Percentiles rank a stretch among this genome's conserved stretches.
These are phyloP conservation scores for Cerastis rubricosa DNA, from an alignment of 2,888 invertebrate genomes.

Conservation along the genomic window DNA sequence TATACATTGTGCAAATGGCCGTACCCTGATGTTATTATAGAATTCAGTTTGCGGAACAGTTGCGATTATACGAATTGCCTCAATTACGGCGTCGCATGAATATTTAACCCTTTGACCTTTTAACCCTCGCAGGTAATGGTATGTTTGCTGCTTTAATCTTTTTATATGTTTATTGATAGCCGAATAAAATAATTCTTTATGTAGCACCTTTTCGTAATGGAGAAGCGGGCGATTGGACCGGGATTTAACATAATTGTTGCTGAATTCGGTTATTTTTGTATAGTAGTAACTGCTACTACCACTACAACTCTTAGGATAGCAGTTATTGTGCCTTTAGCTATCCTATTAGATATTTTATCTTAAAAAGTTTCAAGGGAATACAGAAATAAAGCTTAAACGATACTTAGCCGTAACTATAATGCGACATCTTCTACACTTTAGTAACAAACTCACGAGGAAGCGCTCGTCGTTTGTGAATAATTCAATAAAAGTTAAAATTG, in stretches of 20 bases:
- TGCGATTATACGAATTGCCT: constrained; percentile 74
- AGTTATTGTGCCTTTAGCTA: background rate
- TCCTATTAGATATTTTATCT: background rate
- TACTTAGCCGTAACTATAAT: constrained; percentile 48
- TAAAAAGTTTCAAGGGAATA: constrained; percentile 6
- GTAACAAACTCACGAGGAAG: constrained; percentile 28
- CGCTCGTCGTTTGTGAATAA: constrained; percentile 69
- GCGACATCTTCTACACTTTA: constrained; percentile 18
- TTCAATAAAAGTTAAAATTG: constrained; percentile 78
- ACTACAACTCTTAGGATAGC: too few species aligned
- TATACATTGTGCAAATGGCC: constrained; percentile 53
- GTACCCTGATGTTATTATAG: constrained; percentile 63
- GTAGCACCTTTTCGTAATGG: constrained; percentile 24
- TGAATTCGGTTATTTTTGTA: background rate
- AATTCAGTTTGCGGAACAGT: constrained; percentile 67
- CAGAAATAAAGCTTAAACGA: constrained; percentile 27
- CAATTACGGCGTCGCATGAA: constrained; percentile 72
- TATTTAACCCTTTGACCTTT: constrained; percentile 70
- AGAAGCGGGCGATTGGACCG: background rate
- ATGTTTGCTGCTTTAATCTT: constrained; percentile 55
- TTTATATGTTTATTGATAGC: constrained; percentile 63
- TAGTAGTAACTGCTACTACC: too few species aligned
- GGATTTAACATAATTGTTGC: constrained; percentile 2
- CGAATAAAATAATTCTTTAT: constrained; percentile 44
- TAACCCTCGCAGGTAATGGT: constrained; percentile 58